A percentile compares a stretch with the other conserved stretches of the same genome.
These are phyloP conservation scores for Beaufortia kweichowensis DNA, from an alignment of 2,113 vertebrate genomes.

Conservation along the genomic window DNA sequence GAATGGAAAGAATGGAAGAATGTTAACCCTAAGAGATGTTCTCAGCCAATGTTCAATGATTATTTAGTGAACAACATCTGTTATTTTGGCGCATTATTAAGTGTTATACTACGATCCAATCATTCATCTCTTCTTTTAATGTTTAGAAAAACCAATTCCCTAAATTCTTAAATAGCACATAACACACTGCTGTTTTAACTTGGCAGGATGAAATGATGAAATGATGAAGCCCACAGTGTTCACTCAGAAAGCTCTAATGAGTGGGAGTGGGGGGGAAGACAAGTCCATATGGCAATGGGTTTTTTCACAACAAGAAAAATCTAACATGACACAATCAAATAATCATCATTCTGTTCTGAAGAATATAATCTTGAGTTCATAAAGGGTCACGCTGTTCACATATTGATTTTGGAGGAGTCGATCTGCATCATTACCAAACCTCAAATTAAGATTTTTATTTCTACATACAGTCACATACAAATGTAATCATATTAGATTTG, in stretches of 20 bases:
- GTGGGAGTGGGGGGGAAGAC: background rate
- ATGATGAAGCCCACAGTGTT: slow-evolving; percentile 36
- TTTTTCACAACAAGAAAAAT: slow-evolving; percentile 32
- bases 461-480: no score
- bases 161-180: background rate
- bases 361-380: background rate
- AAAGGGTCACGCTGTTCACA: background rate
- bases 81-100: background rate
- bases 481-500: no score
- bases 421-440: background rate
- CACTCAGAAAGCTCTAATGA: slow-evolving; percentile 38
- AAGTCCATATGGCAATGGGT: slow-evolving; percentile 45
- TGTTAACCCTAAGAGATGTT: no score
- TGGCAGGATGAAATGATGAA: slow-evolving; percentile 45
- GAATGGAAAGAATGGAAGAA: no score
- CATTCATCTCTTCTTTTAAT: background rate
- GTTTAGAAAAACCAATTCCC: background rate
- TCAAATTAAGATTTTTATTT: background rate
- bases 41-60: background rate
- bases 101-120: background rate
- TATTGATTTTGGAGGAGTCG: no score
- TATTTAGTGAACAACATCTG: background rate
- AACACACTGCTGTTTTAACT: slow-evolving; percentile 25
- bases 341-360: background rate
- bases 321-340: background rate